These are phyloP conservation scores for Lutjanus campechanus DNA, from an alignment of 2,797 vertebrate genomes.

Conservation along the genomic window DNA sequence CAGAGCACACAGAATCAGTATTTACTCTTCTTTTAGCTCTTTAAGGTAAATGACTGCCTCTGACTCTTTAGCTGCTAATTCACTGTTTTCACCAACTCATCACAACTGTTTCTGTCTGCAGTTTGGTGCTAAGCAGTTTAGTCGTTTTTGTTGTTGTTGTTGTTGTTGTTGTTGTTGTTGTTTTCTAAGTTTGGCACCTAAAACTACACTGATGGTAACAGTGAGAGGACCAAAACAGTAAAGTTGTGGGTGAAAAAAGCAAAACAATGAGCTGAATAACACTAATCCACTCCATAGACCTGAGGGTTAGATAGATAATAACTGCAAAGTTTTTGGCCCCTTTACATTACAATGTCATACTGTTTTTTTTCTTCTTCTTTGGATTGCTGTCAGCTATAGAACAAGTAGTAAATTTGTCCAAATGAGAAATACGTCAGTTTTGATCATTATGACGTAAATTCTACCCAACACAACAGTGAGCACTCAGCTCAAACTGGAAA, in stretches of 20 bases:
- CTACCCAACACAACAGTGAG: constrained; percentile 29
- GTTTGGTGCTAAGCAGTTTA: too few relatives aligned
- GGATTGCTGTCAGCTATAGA: neutral
- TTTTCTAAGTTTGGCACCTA: neutral
- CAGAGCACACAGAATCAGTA: neutral
- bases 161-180: too few relatives aligned
- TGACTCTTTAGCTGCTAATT: neutral
- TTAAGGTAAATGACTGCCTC: neutral
- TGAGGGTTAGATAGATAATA: neutral
- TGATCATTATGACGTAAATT: constrained; percentile 48
- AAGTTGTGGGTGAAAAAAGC: neutral
- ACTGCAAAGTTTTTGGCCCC: neutral
- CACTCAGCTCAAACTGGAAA: constrained; percentile 39
- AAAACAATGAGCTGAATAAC: neutral
- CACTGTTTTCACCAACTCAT: neutral
- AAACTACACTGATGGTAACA: neutral
- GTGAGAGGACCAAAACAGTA: neutral
- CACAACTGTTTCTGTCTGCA: neutral
- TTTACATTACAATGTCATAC: too few relatives aligned
- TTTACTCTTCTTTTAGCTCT: too few relatives aligned
- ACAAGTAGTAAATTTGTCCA: neutral
- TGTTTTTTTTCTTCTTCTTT: neutral
- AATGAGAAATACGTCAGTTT: constrained; percentile 5
- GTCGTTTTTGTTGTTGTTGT: too few relatives aligned
- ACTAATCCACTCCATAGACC: neutral